Evolutionary conservation across 1,140 invertebrate species (phyloP).

Genomic region (Pseudomyrmex pallidus): DNA sequence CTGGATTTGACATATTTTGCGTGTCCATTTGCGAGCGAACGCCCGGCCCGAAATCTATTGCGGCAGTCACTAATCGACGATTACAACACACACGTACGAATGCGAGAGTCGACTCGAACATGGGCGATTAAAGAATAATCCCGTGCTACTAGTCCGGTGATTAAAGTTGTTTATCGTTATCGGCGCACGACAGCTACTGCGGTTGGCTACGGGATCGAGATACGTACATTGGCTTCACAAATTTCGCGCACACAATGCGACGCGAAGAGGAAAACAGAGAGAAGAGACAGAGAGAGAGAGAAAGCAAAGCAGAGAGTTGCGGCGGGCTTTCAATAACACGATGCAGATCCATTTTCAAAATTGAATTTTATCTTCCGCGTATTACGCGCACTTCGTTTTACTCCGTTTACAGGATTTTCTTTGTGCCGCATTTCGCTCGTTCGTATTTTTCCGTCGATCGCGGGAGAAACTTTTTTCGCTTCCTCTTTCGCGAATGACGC

Average conservation of each 20-base stretch:
- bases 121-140: constrained; percentile 37
- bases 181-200: constrained; percentile 7
- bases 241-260: constrained; percentile 17
- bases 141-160: constrained; percentile 50
- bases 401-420: constrained; percentile 41
- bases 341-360: constrained; percentile 69
- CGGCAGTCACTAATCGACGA: constrained; percentile 29
- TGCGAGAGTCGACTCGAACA: constrained; percentile 42
- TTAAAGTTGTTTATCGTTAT: constrained; percentile 68
- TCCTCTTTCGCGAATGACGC: not conserved
- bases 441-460: constrained; percentile 14
- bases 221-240: not conserved
- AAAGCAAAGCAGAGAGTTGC: not conserved
- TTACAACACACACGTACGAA: not conserved
- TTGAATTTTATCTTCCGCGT: constrained; percentile 66
- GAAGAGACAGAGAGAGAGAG: not conserved
- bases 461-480: constrained; percentile 25
- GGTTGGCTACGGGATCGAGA: not conserved
- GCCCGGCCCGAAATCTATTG: not conserved
- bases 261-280: not conserved
- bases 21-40: not conserved
- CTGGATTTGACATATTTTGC: constrained; percentile 33
- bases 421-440: constrained; percentile 6
- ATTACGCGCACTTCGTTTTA: constrained; percentile 65
- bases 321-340: constrained; percentile 54